Percentiles rank a stretch among this genome's conserved stretches.
These are phyloP conservation scores for Notocelia uddmanniana DNA, from an alignment of 2,888 invertebrate genomes.

Conservation along the genomic window DNA sequence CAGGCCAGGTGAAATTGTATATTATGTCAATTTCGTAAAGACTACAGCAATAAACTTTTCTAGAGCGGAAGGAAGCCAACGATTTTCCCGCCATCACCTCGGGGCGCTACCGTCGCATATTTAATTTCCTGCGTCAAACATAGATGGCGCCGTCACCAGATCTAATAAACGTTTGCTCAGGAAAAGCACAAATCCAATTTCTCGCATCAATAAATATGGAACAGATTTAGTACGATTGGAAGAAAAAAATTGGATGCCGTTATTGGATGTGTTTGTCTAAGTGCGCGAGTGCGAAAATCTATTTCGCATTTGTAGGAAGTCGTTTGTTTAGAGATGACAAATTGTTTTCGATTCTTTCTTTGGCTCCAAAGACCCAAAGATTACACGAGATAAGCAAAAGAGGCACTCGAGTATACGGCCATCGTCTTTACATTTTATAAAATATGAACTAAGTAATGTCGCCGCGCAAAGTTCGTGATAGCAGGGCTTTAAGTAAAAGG, in stretches of 20 bases:
- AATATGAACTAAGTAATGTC: conserved; percentile 42
- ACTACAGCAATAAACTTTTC: too few species aligned
- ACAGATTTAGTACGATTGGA: conserved; percentile 49
- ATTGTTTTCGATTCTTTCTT: background rate
- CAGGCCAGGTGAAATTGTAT: too few species aligned
- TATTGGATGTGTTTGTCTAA: conserved; percentile 26
- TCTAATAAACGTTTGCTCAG: conserved; percentile 60
- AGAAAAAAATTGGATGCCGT: conserved; percentile 31
- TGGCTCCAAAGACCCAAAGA: background rate
- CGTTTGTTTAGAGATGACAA: conserved; percentile 14
- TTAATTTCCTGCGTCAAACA: conserved; percentile 61
- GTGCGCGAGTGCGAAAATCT: conserved; percentile 17
- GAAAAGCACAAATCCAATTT: conserved; percentile 60
- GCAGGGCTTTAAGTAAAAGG: conserved; percentile 56
- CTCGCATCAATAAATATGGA: conserved; percentile 56
- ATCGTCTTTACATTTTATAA: too few species aligned
- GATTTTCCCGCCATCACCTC: conserved; percentile 17
- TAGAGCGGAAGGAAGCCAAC: background rate
- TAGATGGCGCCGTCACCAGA: conserved; percentile 67
- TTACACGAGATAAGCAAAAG: background rate
- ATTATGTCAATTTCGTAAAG: too few species aligned
- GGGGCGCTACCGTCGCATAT: conserved; percentile 52
- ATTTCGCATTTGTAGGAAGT: conserved; percentile 16
- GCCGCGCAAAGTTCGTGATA: conserved; percentile 49
- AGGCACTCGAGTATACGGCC: too few species aligned